These are phyloP conservation scores for Sphyrna mokarran DNA, from an alignment of 2,113 vertebrate species.

Conservation along the genomic window DNA sequence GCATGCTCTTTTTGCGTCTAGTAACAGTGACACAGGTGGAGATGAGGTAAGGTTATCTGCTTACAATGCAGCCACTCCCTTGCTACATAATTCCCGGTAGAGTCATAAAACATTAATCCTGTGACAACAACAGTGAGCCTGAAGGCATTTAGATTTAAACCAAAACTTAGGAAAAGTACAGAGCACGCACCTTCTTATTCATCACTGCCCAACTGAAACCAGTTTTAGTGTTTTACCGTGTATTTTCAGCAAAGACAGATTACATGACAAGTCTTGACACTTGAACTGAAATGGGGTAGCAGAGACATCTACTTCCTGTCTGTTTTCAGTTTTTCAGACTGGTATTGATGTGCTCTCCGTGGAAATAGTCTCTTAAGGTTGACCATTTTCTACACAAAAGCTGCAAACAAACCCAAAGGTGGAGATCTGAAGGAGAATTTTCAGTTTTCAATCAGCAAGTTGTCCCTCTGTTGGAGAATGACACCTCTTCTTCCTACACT, in stretches of 20 bases:
- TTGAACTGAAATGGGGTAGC: neutral
- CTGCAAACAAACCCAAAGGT: neutral
- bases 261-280: neutral
- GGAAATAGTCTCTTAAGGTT: neutral
- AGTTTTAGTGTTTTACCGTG: neutral
- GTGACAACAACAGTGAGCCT: slow-evolving; percentile 30
- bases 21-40: slow-evolving; percentile 13
- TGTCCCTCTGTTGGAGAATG: neutral
- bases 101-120: slow-evolving; percentile 33
- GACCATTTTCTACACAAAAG: neutral
- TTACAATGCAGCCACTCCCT: slow-evolving; percentile 24
- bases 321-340: slow-evolving; percentile 9
- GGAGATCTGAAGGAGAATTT: neutral
- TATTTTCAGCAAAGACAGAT: slow-evolving; percentile 25
- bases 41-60: slow-evolving; percentile 28
- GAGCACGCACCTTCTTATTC: neutral
- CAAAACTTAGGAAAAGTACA: neutral
- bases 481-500: neutral
- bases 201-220: slow-evolving; percentile 25
- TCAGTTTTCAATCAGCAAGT: neutral
- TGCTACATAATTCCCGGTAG: neutral
- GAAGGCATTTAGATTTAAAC: slow-evolving; percentile 4
- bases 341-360: neutral
- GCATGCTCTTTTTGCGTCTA: neutral
- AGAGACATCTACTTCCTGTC: slow-evolving; percentile 12